Percentiles rank a stretch among this genome's conserved stretches.
Conservation (phyloP, 2,888 invertebrate genomes). For the Megamerina dolium region DNA sequence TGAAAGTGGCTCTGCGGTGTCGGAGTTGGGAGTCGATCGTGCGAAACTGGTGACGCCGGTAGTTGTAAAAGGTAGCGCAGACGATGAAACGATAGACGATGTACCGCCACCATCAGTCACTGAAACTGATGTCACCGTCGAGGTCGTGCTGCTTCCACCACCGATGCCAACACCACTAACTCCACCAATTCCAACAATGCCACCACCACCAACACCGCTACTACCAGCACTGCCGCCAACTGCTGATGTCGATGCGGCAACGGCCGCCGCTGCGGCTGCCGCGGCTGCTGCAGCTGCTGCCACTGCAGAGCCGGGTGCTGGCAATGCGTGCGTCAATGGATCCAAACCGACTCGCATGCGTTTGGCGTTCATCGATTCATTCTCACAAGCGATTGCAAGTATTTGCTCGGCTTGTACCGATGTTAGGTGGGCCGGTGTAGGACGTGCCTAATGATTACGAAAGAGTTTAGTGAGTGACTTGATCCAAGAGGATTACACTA, state of each 20-base stretch:
- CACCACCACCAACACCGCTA: too few relatives aligned
- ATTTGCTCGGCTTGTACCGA: conserved; percentile 96
- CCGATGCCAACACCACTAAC: conserved; percentile 8
- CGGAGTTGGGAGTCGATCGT: conserved; percentile 45
- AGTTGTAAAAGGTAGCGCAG: conserved; percentile 35
- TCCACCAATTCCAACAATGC: conserved; percentile 4
- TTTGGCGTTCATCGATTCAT: conserved; percentile 95
- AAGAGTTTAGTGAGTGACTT: background rate
- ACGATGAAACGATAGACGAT: conserved; percentile 29
- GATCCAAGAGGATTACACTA: background rate
- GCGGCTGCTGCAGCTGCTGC: conserved; percentile 42
- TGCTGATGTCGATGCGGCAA: conserved; percentile 25
- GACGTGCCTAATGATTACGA: conserved; percentile 78
- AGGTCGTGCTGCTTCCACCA: conserved; percentile 28
- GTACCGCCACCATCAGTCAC: conserved; percentile 31
- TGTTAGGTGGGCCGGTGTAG: conserved; percentile 93
- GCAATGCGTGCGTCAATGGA: conserved; percentile 88
- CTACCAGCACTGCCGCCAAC: conserved; percentile 14
- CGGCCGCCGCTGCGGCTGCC: conserved; percentile 35
- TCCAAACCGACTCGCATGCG: conserved; percentile 93
- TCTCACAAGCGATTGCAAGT: conserved; percentile 92
- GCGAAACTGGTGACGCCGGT: conserved; percentile 37
- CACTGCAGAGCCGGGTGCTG: conserved; percentile 43
- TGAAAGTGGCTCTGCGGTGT: conserved; percentile 35
- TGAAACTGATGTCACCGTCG: conserved; percentile 37